Evolutionary conservation across 2,113 vertebrate species (phyloP).

Genomic region (Gymnarchus niloticus): DNA sequence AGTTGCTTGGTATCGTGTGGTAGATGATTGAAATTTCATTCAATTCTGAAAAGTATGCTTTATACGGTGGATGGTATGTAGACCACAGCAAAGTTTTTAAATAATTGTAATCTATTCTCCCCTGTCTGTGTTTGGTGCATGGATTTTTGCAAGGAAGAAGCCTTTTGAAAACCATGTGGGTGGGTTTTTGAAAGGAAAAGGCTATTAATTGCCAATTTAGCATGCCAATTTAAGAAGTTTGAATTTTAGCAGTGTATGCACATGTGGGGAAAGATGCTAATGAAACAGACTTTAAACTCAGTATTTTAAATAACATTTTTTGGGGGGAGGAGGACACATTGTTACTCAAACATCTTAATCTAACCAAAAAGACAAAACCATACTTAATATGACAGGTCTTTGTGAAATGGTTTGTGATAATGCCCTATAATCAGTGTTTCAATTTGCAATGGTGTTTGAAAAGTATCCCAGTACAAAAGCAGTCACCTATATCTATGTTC

Average conservation of each 20-base stretch:
- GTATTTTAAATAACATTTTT: not conserved
- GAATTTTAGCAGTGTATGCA: constrained; percentile 34
- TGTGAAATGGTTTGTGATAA: not conserved
- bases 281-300: constrained; percentile 1
- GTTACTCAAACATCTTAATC: not conserved
- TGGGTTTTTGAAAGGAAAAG: not conserved
- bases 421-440: not conserved
- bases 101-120: not conserved
- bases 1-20: not conserved
- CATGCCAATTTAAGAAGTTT: constrained; percentile 35
- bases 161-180: not conserved
- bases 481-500: not conserved
- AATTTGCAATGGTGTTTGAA: not conserved
- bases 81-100: not conserved
- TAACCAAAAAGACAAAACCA: not conserved
- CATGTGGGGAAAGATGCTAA: constrained; percentile 16
- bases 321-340: not conserved
- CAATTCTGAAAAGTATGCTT: not conserved
- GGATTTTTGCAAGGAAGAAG: not conserved
- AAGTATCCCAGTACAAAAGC: not conserved
- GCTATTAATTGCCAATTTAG: constrained; percentile 11
- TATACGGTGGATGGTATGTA: not conserved
- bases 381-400: not conserved
- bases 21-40: not conserved
- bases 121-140: not conserved